Evolutionary conservation across 2,888 invertebrate genomes (phyloP).

Genomic region (Tryphoninae sp.): DNA sequence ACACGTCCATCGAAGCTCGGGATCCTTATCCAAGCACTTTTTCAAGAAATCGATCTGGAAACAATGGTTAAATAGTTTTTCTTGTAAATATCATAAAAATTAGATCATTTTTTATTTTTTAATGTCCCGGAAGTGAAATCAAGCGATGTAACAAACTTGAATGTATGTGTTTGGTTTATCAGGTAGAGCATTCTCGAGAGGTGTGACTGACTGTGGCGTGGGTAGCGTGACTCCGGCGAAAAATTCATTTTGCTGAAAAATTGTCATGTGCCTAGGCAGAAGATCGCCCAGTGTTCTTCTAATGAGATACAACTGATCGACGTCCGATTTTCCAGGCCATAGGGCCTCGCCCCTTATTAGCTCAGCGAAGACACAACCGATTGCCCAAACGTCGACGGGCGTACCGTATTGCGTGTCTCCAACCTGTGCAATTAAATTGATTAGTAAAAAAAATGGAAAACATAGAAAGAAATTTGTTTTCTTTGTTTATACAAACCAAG

Average conservation of each 20-base stretch:
- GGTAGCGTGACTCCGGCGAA: conserved; percentile 96
- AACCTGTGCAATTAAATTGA: conserved; percentile 83
- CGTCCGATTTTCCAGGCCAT: conserved; percentile 99
- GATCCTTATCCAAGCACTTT: conserved; percentile 98
- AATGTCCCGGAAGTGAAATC: not conserved
- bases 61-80: conserved; percentile 8
- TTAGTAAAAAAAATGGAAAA: conserved; percentile 22
- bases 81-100: not conserved
- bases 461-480: not conserved
- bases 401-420: conserved; percentile 97
- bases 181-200: conserved; percentile 93
- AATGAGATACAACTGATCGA: conserved; percentile 98
- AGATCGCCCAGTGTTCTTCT: conserved; percentile 97
- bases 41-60: conserved; percentile 82
- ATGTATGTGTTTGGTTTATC: conserved; percentile 83
- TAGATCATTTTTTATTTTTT: not conserved
- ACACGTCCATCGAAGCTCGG: conserved; percentile 94
- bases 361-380: conserved; percentile 96
- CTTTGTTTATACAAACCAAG: conserved; percentile 80
- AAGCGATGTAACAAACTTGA: conserved; percentile 68
- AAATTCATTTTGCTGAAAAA: conserved; percentile 97
- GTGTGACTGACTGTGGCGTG: conserved; percentile 92
- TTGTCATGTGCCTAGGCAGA: conserved; percentile 95
- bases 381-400: conserved; percentile 99
- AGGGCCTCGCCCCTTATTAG: conserved; percentile 94